Evolutionary conservation across 2,113 vertebrate species (phyloP).

Genomic region (Penelope pileata): DNA sequence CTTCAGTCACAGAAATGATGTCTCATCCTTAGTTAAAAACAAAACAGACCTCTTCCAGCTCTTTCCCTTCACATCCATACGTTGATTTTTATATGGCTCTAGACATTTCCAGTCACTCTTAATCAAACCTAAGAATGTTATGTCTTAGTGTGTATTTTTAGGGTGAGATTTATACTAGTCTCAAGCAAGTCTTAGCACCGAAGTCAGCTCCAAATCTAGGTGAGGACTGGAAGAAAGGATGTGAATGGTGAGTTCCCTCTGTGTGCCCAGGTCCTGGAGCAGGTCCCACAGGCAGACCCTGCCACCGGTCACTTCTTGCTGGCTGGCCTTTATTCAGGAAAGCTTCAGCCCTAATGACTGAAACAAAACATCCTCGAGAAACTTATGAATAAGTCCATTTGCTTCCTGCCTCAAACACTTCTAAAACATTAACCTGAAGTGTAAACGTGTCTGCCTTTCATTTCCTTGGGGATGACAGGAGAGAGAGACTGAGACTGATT

Average conservation of each 20-base stretch:
- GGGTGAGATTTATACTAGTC: accelerated
- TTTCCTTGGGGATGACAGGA: constrained; percentile 75
- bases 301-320: background rate
- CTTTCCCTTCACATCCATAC: background rate
- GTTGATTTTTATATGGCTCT: background rate
- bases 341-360: background rate
- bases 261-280: background rate
- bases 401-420: constrained; percentile 67
- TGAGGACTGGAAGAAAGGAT: background rate
- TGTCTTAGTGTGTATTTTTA: background rate
- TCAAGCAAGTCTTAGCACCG: background rate
- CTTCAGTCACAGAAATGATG: background rate
- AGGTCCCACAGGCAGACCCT: background rate
- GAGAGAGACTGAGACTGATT: constrained; percentile 72
- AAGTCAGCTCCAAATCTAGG: background rate
- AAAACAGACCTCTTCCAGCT: background rate
- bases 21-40: background rate
- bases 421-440: constrained; percentile 75
- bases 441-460: constrained; percentile 74
- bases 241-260: background rate
- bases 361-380: constrained; percentile 68
- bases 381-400: constrained; percentile 70
- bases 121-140: background rate
- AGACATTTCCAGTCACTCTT: background rate
- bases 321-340: constrained; percentile 12